A percentile compares a stretch with the other conserved stretches of the same genome.
phyloP scores from a whole-genome alignment of 2,113 vertebrate species.

The Casuarius casuarius region DNA sequence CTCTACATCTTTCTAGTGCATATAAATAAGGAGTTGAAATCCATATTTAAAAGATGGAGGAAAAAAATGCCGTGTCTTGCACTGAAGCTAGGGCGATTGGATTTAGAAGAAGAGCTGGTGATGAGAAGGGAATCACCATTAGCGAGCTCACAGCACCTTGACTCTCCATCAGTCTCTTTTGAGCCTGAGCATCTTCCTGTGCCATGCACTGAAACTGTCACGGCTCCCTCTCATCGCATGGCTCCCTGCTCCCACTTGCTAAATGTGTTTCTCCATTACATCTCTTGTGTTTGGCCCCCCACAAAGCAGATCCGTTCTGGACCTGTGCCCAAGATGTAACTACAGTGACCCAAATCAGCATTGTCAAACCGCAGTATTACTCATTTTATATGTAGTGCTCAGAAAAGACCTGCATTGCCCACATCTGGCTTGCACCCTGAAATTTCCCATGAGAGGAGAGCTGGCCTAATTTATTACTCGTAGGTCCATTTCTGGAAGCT shows the following conservation, averaged over 20 bases:
- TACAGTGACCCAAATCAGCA: neutral
- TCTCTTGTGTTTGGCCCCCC: neutral
- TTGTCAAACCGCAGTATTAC: neutral
- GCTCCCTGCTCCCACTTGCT: neutral
- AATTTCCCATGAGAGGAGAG: accelerated
- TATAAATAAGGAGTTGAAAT: neutral
- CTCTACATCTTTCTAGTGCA: neutral
- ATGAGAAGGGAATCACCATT: neutral
- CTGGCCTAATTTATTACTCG: neutral
- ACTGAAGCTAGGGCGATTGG: accelerated
- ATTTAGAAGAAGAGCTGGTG: neutral
- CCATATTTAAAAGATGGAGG: neutral
- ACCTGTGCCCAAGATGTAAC: neutral
- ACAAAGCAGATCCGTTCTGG: neutral
- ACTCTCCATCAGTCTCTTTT: neutral
- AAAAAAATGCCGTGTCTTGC: neutral
- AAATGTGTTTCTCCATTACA: accelerated
- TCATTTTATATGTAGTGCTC: neutral
- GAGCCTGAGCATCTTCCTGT: neutral
- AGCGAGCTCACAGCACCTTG: neutral
- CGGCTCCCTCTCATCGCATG: accelerated
- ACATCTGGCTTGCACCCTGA: neutral
- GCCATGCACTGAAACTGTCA: accelerated
- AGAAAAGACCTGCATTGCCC: neutral
- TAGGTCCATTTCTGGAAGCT: neutral